Evolutionary conservation across 2,797 vertebrate genomes (phyloP).

Genomic region (Fringilla coelebs): DNA sequence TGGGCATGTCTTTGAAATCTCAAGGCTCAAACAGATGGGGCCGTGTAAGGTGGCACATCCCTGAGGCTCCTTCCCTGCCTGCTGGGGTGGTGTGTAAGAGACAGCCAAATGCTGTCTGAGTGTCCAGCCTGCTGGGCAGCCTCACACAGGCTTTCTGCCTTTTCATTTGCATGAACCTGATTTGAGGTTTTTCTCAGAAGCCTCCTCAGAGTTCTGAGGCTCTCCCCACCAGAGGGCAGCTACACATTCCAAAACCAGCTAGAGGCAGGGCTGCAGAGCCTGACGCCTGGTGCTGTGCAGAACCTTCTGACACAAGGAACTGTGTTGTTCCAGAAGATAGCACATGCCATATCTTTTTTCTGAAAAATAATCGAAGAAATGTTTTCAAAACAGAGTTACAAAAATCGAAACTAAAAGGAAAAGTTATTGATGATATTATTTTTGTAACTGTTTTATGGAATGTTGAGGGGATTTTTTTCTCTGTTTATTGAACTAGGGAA

Average conservation of each 20-base stretch:
- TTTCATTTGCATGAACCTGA: not conserved
- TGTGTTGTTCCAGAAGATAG: not conserved
- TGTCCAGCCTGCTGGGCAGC: not conserved
- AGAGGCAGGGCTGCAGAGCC: not conserved
- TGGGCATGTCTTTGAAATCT: not conserved
- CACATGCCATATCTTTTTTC: not conserved
- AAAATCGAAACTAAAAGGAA: not conserved
- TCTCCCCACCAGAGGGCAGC: constrained; percentile 30
- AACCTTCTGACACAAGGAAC: not conserved
- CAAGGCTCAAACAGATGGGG: fast-evolving
- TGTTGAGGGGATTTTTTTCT: fast-evolving
- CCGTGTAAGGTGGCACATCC: not conserved
- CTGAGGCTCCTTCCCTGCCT: not conserved
- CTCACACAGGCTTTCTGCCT: not conserved
- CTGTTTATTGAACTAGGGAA: not conserved
- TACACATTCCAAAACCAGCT: not conserved
- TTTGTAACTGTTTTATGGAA: not conserved
- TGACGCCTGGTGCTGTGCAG: not conserved
- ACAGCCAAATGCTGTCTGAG: too few species aligned
- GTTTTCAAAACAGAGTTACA: not conserved
- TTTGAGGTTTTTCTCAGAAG: not conserved
- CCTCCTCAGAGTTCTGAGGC: not conserved
- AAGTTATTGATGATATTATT: not conserved
- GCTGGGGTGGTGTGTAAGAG: not conserved
- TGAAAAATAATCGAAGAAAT: not conserved